These are phyloP conservation scores for Calyptommatus sinebrachiatus DNA, from an alignment of 2,113 vertebrate species.

Conservation along the genomic window DNA sequence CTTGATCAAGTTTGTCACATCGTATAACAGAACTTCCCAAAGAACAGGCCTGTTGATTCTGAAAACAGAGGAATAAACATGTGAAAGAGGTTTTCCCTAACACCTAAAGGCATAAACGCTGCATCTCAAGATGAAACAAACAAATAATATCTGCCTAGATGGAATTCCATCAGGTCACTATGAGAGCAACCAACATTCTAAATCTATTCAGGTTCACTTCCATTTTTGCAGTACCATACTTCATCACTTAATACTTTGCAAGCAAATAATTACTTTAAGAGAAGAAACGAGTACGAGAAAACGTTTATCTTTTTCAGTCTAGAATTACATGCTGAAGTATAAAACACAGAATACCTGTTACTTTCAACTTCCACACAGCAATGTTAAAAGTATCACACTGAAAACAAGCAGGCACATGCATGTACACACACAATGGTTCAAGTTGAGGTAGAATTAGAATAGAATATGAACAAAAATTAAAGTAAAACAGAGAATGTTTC, in stretches of 20 bases:
- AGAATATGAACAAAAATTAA: not conserved
- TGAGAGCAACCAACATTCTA: constrained; percentile 20
- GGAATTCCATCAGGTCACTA: constrained; percentile 19
- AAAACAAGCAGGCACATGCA: not conserved
- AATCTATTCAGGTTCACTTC: not conserved
- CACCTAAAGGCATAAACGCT: not conserved
- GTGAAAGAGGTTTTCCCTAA: constrained; percentile 16
- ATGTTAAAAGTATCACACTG: not conserved
- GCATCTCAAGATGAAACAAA: constrained; percentile 8
- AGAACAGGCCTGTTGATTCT: constrained; percentile 81
- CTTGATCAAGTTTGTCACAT: constrained; percentile 94
- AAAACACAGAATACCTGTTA: not conserved
- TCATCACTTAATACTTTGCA: not conserved
- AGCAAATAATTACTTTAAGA: not conserved
- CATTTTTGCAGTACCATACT: not conserved
- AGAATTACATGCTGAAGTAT: constrained; percentile 10
- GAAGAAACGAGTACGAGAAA: not conserved
- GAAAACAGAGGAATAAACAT: constrained; percentile 33
- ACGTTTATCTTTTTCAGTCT: not conserved
- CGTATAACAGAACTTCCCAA: constrained; percentile 86
- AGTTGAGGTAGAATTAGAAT: not conserved
- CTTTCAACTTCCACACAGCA: not conserved
- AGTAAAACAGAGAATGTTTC: not conserved
- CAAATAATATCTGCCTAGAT: constrained; percentile 12
- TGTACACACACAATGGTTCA: not conserved